These are phyloP conservation scores for Eucera pruinosa DNA, from an alignment of 2,888 invertebrate genomes.

Conservation along the genomic window DNA sequence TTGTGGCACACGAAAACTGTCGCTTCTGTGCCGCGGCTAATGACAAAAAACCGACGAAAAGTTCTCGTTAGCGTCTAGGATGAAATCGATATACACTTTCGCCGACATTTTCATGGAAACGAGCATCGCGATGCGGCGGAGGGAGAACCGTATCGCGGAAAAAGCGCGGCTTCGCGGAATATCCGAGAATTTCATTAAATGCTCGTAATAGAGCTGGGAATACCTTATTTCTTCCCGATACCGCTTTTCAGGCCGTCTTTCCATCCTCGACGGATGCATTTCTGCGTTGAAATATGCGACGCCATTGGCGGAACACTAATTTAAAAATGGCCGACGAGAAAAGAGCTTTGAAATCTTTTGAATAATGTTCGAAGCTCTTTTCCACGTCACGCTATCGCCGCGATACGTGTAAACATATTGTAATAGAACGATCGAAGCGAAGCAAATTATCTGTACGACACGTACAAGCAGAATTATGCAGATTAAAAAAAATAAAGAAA, in stretches of 20 bases:
- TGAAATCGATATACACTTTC: constrained; percentile 44
- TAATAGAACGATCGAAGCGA: neutral
- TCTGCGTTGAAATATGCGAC: constrained; percentile 45
- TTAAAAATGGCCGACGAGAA: constrained; percentile 30
- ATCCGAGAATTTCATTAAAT: constrained; percentile 54
- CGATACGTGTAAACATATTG: constrained; percentile 20
- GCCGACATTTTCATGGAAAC: neutral
- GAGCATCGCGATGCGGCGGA: neutral
- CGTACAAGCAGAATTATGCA: too few relatives aligned
- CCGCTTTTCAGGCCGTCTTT: constrained; percentile 34
- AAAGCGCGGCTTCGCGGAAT: constrained; percentile 18
- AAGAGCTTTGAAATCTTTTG: constrained; percentile 36
- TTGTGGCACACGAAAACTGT: constrained; percentile 24
- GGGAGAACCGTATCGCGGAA: neutral
- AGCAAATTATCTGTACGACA: too few relatives aligned
- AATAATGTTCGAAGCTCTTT: constrained; percentile 33
- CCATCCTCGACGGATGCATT: constrained; percentile 38
- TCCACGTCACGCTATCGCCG: constrained; percentile 22
- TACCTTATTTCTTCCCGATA: constrained; percentile 47
- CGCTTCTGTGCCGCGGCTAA: constrained; percentile 35
- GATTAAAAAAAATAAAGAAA: too few relatives aligned
- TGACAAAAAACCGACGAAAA: constrained; percentile 29
- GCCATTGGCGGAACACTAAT: constrained; percentile 42
- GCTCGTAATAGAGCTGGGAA: constrained; percentile 40
- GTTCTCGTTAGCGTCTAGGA: constrained; percentile 40